A percentile compares a stretch with the other conserved stretches of the same genome.
Evolutionary conservation across 37 sponge, comb jelly and placozoan genomes (phyloP).

Genomic region (Hormiphora californensis): DNA sequence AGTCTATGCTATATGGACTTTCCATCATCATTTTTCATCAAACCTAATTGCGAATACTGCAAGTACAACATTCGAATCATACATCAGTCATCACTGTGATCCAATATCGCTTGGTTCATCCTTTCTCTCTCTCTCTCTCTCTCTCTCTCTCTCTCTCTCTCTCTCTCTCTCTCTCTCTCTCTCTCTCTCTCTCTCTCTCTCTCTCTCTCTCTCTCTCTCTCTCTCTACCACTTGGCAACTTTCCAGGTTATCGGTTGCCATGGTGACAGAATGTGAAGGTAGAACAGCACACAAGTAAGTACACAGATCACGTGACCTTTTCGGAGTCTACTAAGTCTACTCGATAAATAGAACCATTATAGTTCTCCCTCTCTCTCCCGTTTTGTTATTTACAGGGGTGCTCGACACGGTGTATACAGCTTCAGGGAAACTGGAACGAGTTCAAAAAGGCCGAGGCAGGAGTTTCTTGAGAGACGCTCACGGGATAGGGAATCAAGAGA

Average conservation of each 20-base stretch:
- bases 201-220: too few relatives aligned
- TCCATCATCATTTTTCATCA: too few relatives aligned
- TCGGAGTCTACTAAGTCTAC: not conserved
- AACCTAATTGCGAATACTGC: too few relatives aligned
- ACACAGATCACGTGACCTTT: not conserved
- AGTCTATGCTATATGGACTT: too few relatives aligned
- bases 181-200: too few relatives aligned
- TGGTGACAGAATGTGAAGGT: slow-evolving; percentile 44
- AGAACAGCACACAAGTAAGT: slow-evolving; percentile 49
- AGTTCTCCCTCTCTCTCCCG: not conserved
- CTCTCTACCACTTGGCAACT: too few relatives aligned
- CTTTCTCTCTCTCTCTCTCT: too few relatives aligned
- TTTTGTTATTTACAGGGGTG: slow-evolving; percentile 40
- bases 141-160: too few relatives aligned
- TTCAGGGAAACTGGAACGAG: slow-evolving; percentile 26
- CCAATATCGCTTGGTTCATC: too few relatives aligned
- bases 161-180: too few relatives aligned
- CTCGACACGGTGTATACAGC: slow-evolving; percentile 42
- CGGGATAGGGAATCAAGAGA: not conserved
- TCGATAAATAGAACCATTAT: not conserved
- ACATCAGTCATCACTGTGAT: too few relatives aligned
- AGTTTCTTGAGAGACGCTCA: not conserved
- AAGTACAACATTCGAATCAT: too few relatives aligned
- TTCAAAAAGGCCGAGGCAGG: slow-evolving; percentile 8
- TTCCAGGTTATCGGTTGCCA: not conserved